A percentile compares a stretch with the other conserved stretches of the same genome.
phyloP scores from a whole-genome alignment of 2,888 invertebrate species.

The Acrocera orbiculus region DNA sequence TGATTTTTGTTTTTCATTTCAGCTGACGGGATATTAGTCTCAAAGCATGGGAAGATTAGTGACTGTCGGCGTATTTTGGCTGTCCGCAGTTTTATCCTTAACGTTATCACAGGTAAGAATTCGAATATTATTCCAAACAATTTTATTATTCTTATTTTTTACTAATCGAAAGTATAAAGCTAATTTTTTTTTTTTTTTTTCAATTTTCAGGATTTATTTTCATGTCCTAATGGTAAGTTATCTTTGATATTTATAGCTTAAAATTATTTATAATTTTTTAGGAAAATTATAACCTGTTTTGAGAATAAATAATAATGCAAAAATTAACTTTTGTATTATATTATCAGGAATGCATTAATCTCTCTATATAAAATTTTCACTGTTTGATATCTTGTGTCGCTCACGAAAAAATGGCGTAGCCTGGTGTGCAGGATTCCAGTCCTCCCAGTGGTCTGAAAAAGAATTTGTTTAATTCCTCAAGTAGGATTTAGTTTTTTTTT shows the following conservation, averaged over 20 bases:
- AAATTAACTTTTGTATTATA: too few species aligned
- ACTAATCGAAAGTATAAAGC: too few species aligned
- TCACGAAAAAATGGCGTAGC: too few species aligned
- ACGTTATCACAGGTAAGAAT: slow-evolving; percentile 16
- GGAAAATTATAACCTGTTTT: too few species aligned
- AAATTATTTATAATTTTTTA: not conserved
- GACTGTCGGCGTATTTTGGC: slow-evolving; percentile 32
- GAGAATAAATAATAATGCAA: too few species aligned
- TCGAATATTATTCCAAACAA: not conserved
- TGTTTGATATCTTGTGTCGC: too few species aligned
- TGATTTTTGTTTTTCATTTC: slow-evolving; percentile 6
- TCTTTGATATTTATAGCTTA: slow-evolving; percentile 10
- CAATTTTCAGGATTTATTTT: slow-evolving; percentile 26
- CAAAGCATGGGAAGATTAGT: slow-evolving; percentile 27
- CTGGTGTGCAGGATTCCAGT: too few species aligned
- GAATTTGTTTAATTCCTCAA: too few species aligned
- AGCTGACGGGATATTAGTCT: slow-evolving; percentile 12
- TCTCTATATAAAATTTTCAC: too few species aligned
- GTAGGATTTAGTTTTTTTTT: too few species aligned
- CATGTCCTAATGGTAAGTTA: slow-evolving; percentile 31
- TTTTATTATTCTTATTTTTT: not conserved
- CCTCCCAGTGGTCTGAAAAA: too few species aligned
- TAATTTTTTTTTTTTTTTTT: slow-evolving; percentile 7
- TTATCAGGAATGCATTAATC: too few species aligned
- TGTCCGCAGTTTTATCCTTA: slow-evolving; percentile 26